phyloP scores from a whole-genome alignment of 2,113 vertebrate genomes.

The Orycteropus afer region DNA sequence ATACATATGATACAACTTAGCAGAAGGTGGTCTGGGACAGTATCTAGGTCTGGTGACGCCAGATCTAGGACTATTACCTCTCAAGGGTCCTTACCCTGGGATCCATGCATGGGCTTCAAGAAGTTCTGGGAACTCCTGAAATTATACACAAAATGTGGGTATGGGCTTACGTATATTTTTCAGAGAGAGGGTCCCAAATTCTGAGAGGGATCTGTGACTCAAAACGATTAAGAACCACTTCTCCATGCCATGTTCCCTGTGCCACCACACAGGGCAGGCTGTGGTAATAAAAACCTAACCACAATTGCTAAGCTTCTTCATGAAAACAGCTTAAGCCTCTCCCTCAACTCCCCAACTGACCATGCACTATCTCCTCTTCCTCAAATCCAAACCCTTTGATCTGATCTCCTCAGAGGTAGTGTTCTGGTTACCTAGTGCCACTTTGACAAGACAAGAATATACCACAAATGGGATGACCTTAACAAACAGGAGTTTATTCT shows the following conservation, averaged over 20 bases:
- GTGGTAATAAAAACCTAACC: neutral
- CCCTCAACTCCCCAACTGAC: neutral
- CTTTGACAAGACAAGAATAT: no score
- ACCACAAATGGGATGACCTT: no score
- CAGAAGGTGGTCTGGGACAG: neutral
- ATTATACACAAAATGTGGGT: neutral
- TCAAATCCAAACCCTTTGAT: neutral
- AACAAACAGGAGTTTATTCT: no score
- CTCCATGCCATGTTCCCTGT: neutral
- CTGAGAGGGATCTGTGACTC: neutral
- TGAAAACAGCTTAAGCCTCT: neutral
- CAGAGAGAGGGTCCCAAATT: neutral
- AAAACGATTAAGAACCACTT: neutral
- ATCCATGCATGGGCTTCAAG: neutral
- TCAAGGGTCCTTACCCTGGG: neutral
- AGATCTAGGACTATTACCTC: neutral
- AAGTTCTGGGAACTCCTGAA: neutral
- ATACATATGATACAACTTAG: neutral
- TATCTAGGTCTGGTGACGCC: no score
- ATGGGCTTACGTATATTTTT: neutral
- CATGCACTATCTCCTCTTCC: accelerated
- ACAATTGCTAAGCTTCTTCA: neutral
- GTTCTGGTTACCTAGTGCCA: no score
- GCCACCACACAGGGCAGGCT: neutral
- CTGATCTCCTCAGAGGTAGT: neutral